phyloP scores from a whole-genome alignment of 2,888 invertebrate genomes.

The Lypha dubia region DNA sequence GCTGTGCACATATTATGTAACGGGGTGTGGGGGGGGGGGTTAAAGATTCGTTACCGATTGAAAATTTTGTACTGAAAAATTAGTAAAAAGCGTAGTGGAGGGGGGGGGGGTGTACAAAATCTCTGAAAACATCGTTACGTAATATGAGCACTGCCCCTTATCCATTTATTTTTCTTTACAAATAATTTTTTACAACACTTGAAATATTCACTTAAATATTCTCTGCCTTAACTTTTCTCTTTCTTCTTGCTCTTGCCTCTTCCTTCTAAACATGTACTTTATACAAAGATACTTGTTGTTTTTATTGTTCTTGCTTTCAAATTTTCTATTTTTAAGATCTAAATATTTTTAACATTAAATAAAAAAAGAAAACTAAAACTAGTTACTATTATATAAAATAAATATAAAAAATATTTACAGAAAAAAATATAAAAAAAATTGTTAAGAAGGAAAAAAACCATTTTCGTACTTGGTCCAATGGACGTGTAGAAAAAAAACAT shows the following conservation, averaged over 20 bases:
- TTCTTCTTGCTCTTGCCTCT: neutral
- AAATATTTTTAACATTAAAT: conserved; percentile 43
- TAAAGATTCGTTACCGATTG: too few species aligned
- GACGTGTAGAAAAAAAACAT: neutral
- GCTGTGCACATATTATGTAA: too few species aligned
- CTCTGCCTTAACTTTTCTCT: conserved; percentile 39
- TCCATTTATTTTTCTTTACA: too few species aligned
- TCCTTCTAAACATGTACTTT: neutral
- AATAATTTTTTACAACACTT: too few species aligned
- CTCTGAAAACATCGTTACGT: too few species aligned
- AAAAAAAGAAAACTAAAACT: conserved; percentile 45
- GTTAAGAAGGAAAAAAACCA: conserved; percentile 24
- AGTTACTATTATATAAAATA: conserved; percentile 37
- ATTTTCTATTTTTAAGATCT: conserved; percentile 41
- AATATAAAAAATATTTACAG: neutral
- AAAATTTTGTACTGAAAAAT: too few species aligned
- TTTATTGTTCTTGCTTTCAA: neutral
- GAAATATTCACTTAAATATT: conserved; percentile 23
- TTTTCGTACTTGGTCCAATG: conserved; percentile 35
- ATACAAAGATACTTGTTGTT: neutral
- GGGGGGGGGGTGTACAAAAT: too few species aligned
- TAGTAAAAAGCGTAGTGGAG: too few species aligned
- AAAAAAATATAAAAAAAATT: conserved; percentile 38
- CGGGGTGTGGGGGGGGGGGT: too few species aligned
- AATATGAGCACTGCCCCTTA: too few species aligned